A percentile compares a stretch with the other conserved stretches of the same genome.
Evolutionary conservation across 2,888 invertebrate species (phyloP).

Genomic region (Ryuthela nishihirai): DNA sequence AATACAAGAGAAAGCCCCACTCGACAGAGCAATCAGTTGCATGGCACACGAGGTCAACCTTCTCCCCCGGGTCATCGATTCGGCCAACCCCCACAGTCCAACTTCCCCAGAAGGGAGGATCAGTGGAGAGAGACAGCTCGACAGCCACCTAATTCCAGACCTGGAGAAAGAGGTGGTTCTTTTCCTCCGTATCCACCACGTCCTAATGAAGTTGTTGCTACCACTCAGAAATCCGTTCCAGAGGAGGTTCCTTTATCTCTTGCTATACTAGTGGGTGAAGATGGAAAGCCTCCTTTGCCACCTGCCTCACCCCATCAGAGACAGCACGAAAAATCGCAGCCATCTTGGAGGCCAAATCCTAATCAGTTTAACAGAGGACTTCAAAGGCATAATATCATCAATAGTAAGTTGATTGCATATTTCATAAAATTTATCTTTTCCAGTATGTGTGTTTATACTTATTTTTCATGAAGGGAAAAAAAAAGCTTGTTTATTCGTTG

Average conservation of each 20-base stretch:
- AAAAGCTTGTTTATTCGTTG: no score
- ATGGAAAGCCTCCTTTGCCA: conserved; percentile 28
- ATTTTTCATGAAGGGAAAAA: no score
- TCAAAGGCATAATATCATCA: conserved; percentile 32
- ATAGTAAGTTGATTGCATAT: conserved; percentile 26
- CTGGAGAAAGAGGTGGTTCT: not conserved
- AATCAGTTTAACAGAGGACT: conserved; percentile 31
- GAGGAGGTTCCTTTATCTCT: conserved; percentile 44
- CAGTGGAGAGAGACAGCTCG: not conserved
- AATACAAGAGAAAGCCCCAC: no score
- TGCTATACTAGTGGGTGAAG: conserved; percentile 43
- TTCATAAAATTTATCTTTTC: no score
- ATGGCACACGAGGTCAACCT: no score
- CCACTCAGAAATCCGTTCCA: conserved; percentile 33
- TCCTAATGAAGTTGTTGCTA: conserved; percentile 29
- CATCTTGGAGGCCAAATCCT: conserved; percentile 12
- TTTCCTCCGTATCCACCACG: conserved; percentile 16
- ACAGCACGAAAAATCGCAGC: conserved; percentile 20
- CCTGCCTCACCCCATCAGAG: conserved; percentile 9
- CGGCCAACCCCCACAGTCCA: conserved; percentile 14
- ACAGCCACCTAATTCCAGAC: not conserved
- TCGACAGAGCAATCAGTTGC: no score
- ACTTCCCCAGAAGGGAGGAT: not conserved
- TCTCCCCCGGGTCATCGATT: no score
- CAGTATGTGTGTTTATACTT: no score